phyloP scores from a whole-genome alignment of 64 coral and sea anemone genomes.

The Pocillopora verrucosa region DNA sequence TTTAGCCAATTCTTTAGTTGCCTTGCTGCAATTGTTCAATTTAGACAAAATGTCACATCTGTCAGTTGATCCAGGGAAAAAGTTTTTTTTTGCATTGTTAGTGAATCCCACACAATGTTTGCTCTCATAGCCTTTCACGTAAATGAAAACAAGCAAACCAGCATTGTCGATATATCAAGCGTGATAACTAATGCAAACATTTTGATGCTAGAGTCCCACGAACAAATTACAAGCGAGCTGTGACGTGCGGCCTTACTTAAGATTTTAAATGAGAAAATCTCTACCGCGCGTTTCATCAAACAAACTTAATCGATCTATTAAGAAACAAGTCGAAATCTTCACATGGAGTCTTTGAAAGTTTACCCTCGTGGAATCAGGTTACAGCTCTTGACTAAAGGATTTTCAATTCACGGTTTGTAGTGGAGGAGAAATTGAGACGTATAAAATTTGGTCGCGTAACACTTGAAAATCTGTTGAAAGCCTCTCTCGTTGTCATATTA shows the following conservation, averaged over 20 bases:
- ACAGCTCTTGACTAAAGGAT: background rate
- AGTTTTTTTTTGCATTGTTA: conserved; percentile 48
- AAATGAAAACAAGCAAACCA: conserved; percentile 47
- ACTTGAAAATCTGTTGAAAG: conserved; percentile 26
- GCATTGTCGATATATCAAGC: conserved; percentile 18
- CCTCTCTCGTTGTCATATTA: background rate
- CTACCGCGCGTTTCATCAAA: background rate
- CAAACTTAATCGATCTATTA: background rate
- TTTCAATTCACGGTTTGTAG: background rate
- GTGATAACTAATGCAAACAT: conserved; percentile 33
- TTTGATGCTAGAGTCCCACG: background rate
- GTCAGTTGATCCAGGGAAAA: conserved; percentile 9
- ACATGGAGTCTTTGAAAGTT: background rate
- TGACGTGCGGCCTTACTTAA: background rate
- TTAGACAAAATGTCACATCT: conserved; percentile 40
- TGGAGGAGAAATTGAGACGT: conserved; percentile 9
- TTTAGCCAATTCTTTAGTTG: conserved; percentile 24
- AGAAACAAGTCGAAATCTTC: background rate
- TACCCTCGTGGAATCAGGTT: background rate
- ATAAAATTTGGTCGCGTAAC: background rate
- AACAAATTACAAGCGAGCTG: conserved; percentile 14
- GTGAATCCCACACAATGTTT: conserved; percentile 41
- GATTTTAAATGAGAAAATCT: background rate
- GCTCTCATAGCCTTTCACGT: conserved; percentile 10
- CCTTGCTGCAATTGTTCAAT: conserved; percentile 29